phyloP scores from a whole-genome alignment of 2,888 invertebrate species.

The Noctua janthe region DNA sequence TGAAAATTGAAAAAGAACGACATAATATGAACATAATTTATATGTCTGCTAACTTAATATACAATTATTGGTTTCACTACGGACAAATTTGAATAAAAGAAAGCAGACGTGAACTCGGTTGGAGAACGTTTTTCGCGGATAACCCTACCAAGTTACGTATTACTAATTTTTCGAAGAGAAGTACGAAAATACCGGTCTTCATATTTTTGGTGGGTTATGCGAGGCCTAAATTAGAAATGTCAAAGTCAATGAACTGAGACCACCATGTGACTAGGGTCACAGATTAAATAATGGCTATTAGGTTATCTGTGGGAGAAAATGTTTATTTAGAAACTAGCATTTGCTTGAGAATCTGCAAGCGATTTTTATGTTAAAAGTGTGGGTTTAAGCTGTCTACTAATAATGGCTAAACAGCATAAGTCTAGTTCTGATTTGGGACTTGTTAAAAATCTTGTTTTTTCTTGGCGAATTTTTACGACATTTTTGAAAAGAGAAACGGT shows the following conservation, averaged over 20 bases:
- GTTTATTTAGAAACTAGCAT: conserved; percentile 56
- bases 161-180: conserved; percentile 52
- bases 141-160: conserved; percentile 64
- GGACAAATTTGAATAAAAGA: conserved; percentile 79
- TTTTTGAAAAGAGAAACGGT: conserved; percentile 45
- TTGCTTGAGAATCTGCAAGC: conserved; percentile 26
- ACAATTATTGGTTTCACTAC: conserved; percentile 76
- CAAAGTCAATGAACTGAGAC: conserved; percentile 77
- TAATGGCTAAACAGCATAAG: conserved; percentile 13
- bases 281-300: conserved; percentile 65
- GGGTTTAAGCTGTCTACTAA: conserved; percentile 27
- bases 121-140: conserved; percentile 70
- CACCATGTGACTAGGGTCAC: conserved; percentile 67
- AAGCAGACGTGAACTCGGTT: conserved; percentile 72
- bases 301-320: conserved; percentile 63
- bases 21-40: conserved; percentile 67
- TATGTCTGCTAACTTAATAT: conserved; percentile 73
- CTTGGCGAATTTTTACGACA: conserved; percentile 12
- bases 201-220: conserved; percentile 63
- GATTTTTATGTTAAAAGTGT: conserved; percentile 30
- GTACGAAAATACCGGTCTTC: conserved; percentile 40
- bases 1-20: conserved; percentile 51
- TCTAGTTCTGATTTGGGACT: conserved; percentile 8
- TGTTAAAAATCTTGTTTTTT: conserved; percentile 24
- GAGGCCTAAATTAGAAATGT: conserved; percentile 78